Percentiles rank a stretch among this genome's conserved stretches.
Evolutionary conservation across 2,888 invertebrate genomes (phyloP).

Genomic region (Nomada lathburiana): DNA sequence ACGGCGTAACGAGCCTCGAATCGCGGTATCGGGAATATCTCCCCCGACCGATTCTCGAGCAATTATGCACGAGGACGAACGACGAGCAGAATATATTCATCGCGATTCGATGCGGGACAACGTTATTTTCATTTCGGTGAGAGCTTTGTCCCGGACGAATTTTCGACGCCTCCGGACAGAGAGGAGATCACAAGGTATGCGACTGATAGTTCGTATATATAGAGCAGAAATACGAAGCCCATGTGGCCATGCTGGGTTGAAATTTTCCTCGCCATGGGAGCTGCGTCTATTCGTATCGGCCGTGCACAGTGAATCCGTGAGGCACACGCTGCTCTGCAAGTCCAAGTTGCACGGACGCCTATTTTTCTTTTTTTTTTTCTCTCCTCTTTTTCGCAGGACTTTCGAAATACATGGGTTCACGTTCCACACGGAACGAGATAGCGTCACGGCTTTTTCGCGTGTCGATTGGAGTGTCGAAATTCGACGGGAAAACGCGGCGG

Average conservation of each 20-base stretch:
- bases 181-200: constrained; percentile 15
- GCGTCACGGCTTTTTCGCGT: constrained; percentile 15
- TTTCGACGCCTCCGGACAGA: not conserved
- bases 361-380: not conserved
- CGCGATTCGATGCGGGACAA: not conserved
- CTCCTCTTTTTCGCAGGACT: not conserved
- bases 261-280: constrained; percentile 1
- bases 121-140: not conserved
- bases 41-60: too few species aligned
- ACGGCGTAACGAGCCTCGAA: not conserved
- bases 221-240: constrained; percentile 13
- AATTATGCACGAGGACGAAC: too few species aligned
- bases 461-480: constrained; percentile 33
- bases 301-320: not conserved
- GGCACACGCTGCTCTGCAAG: not conserved
- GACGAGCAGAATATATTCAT: too few species aligned
- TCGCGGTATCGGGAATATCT: not conserved
- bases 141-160: not conserved
- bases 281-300: not conserved
- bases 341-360: not conserved
- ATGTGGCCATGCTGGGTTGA: not conserved
- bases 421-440: not conserved
- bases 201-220: not conserved
- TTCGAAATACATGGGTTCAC: constrained; percentile 17
- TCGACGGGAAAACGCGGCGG: constrained; percentile 40